These are phyloP conservation scores for Caenorhabditis angaria DNA, from an alignment of 2,888 invertebrate genomes.

Conservation along the genomic window DNA sequence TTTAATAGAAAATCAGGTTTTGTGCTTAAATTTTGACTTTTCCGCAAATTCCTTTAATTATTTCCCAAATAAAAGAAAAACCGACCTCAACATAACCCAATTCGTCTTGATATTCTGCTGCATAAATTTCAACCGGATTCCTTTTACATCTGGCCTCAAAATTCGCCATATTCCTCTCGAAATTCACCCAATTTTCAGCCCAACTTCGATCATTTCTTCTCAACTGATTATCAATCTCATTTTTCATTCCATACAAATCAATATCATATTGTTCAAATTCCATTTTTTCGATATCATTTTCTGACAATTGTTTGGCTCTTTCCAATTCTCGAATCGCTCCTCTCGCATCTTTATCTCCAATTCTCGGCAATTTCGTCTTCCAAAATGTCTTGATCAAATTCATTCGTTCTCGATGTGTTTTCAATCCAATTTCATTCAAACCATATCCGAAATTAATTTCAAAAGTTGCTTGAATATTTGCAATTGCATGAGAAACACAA, in stretches of 20 bases:
- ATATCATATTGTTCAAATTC: constrained; percentile 11
- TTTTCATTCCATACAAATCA: background rate
- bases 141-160: constrained; percentile 21
- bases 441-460: constrained; percentile 21
- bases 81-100: background rate
- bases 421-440: background rate
- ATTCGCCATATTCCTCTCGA: constrained; percentile 25
- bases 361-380: constrained; percentile 18
- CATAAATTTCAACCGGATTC: background rate
- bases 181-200: constrained; percentile 11
- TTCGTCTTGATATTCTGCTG: background rate
- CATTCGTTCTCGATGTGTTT: background rate
- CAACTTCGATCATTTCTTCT: background rate
- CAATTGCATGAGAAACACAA: constrained; percentile 9
- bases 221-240: background rate
- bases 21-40: too few relatives aligned
- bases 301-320: background rate
- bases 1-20: too few relatives aligned
- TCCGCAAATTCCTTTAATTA: too few relatives aligned
- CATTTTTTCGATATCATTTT: background rate
- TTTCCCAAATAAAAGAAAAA: background rate
- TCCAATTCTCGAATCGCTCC: constrained; percentile 1
- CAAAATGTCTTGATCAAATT: constrained; percentile 6
- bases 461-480: constrained; percentile 28
- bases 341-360: constrained; percentile 15